These are phyloP conservation scores for Caprella mutica DNA, from an alignment of 2,888 invertebrate species.

Conservation along the genomic window DNA sequence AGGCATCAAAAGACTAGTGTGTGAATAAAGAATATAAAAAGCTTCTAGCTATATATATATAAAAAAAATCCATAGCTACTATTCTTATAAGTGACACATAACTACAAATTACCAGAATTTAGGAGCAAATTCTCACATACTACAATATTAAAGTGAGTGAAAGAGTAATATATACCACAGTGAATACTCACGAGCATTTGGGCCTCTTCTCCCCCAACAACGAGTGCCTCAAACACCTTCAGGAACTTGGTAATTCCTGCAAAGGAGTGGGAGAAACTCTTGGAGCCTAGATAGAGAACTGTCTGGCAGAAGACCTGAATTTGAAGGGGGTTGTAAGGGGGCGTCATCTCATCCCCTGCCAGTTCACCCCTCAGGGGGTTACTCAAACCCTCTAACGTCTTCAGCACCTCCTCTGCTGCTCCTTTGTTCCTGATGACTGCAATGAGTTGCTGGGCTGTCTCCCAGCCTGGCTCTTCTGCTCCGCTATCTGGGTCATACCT, in stretches of 20 bases:
- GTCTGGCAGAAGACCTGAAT: conserved; percentile 97
- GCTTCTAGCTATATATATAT: too few species aligned
- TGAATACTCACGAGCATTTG: too few species aligned
- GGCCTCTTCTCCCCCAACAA: conserved; percentile 23
- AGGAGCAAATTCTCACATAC: too few species aligned
- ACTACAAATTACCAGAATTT: too few species aligned
- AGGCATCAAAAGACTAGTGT: too few species aligned
- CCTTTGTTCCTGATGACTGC: conserved; percentile 79
- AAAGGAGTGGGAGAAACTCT: conserved; percentile 96
- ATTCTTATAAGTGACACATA: too few species aligned
- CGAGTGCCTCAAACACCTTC: conserved; percentile 39
- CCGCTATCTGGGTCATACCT: not conserved
- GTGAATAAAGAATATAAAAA: too few species aligned
- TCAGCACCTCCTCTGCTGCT: conserved; percentile 76
- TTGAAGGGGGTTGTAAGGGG: conserved; percentile 74
- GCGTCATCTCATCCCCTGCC: conserved; percentile 55
- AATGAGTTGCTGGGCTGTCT: conserved; percentile 71
- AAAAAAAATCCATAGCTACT: too few species aligned
- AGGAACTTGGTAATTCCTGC: conserved; percentile 97
- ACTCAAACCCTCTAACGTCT: conserved; percentile 73
- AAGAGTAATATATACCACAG: too few species aligned
- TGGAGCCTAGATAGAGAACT: conserved; percentile 79
- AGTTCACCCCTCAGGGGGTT: conserved; percentile 53
- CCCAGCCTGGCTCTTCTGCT: conserved; percentile 35
- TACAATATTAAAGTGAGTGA: too few species aligned